Base-by-base conservation (phyloP, 2,113 vertebrate species). In the Puma concolor region DNA sequence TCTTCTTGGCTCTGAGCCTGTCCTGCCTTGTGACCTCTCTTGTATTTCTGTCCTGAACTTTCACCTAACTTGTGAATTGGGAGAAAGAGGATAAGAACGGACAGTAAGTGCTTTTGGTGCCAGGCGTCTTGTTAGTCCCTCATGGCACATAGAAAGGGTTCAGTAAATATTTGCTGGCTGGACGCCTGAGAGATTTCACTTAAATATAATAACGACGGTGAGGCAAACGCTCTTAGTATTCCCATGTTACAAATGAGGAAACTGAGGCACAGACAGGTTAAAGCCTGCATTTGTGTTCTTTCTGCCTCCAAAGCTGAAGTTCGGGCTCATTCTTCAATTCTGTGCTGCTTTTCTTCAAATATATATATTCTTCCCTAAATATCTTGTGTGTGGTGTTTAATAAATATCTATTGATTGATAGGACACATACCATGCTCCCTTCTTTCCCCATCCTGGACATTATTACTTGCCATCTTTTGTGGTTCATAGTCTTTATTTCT, bases 21-120 rank as follows among this genome's bases (percentile, higher is more conserved):
- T n/a, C 44, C 84, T 87, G 72, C 31, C 79, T 83, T 36, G 25
- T 95, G 80, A 57, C 41, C 15, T 80, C 11, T 16, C 54, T 67
- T 80, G 17, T n/a, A 50, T 60, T 86, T 94, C 83, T 93, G 48
- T 77, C 60, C 41, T 63, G 83, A 97, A 91, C 85, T 88, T 97
- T 95, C 54, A 52, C 74, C 83, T 91, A 86, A 69, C 14, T 87
- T 95, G 48, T n/a, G 19, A 92, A 89, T 67, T 52, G 74, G 72
- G 86, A 81, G 15, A 67, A 94, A 67, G 79, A 94, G 82, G 66
- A 74, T 15, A 29, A 54, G 57, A 52, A 38, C 41, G 41, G 60
- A 14, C 12, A 83, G 60, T 41, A 64, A 41, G 38, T 41, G 12
- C 31, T 77, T 88, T 71, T 52, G 31, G 57, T 69, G 38, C 57